A percentile compares a stretch with the other conserved stretches of the same genome.
These are phyloP conservation scores for Cheumatopsyche charites DNA, from an alignment of 1,140 invertebrate genomes.

Conservation along the genomic window DNA sequence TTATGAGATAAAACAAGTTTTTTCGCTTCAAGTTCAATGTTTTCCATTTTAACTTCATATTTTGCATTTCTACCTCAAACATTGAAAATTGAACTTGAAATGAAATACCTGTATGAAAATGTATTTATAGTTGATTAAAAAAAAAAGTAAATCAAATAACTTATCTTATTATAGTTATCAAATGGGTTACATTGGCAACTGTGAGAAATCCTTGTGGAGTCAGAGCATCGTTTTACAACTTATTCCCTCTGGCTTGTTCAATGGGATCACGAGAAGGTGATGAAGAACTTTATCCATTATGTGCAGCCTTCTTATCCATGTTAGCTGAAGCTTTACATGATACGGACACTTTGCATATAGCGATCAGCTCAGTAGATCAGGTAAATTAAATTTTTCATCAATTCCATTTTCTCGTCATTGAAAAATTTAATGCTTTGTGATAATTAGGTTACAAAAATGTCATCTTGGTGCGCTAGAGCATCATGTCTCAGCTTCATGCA, in stretches of 20 bases:
- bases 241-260: conserved; percentile 73
- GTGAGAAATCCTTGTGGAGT: conserved; percentile 59
- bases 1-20: background rate
- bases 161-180: conserved; percentile 66
- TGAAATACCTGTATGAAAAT: too few species aligned
- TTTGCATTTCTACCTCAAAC: too few species aligned
- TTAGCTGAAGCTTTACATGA: conserved; percentile 65
- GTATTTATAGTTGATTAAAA: too few species aligned
- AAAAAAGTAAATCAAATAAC: too few species aligned
- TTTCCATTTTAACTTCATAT: too few species aligned
- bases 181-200: conserved; percentile 63
- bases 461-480: conserved; percentile 80
- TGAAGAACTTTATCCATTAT: conserved; percentile 77
- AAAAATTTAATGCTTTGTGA: background rate
- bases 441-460: conserved; percentile 49
- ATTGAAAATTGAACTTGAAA: too few species aligned
- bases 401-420: background rate
- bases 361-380: conserved; percentile 33
- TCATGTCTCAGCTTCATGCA: conserved; percentile 78
- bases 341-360: conserved; percentile 49
- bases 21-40: too few species aligned
- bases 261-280: conserved; percentile 80
- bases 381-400: background rate
- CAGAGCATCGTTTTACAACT: conserved; percentile 64
- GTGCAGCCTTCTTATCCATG: conserved; percentile 68